phyloP scores from a whole-genome alignment of 2,113 vertebrate species.

The Chunga burmeisteri region DNA sequence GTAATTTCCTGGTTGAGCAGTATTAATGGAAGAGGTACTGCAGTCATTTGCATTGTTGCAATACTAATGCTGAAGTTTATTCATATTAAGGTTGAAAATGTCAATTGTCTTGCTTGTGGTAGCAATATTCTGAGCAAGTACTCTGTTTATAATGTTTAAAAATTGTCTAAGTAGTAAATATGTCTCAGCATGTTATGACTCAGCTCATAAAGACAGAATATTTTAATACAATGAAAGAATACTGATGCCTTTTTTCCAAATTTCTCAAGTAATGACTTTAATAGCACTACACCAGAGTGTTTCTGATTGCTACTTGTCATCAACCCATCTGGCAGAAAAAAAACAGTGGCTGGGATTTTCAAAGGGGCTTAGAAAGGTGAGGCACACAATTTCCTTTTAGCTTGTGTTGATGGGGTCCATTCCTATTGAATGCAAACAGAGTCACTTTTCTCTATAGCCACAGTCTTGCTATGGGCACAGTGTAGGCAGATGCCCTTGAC shows the following conservation, averaged over 20 bases:
- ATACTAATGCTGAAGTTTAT: conserved; percentile 13
- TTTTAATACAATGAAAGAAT: conserved; percentile 48
- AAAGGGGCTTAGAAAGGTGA: background rate
- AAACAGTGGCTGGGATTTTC: conserved; percentile 21
- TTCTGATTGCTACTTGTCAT: conserved; percentile 55
- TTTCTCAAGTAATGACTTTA: conserved; percentile 47
- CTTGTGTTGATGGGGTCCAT: background rate
- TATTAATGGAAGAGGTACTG: conserved; percentile 29
- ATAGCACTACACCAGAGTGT: conserved; percentile 16
- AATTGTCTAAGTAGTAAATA: conserved; percentile 44
- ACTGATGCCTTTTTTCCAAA: conserved; percentile 16
- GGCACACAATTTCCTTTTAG: background rate
- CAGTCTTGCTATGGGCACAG: background rate
- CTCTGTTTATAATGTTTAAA: conserved; percentile 37
- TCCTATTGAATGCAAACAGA: background rate
- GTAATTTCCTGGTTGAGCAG: conserved; percentile 29
- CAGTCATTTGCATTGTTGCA: conserved; percentile 31
- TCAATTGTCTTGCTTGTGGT: conserved; percentile 29
- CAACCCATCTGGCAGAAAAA: conserved; percentile 21
- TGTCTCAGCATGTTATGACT: conserved; percentile 55
- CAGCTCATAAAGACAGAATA: conserved; percentile 32
- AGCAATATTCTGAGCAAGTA: conserved; percentile 22
- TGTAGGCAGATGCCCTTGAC: background rate
- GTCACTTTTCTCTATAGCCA: background rate
- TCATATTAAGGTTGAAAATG: conserved; percentile 39